Evolutionary conservation across 1,140 invertebrate species (phyloP).

Genomic region (Habropoda laboriosa): DNA sequence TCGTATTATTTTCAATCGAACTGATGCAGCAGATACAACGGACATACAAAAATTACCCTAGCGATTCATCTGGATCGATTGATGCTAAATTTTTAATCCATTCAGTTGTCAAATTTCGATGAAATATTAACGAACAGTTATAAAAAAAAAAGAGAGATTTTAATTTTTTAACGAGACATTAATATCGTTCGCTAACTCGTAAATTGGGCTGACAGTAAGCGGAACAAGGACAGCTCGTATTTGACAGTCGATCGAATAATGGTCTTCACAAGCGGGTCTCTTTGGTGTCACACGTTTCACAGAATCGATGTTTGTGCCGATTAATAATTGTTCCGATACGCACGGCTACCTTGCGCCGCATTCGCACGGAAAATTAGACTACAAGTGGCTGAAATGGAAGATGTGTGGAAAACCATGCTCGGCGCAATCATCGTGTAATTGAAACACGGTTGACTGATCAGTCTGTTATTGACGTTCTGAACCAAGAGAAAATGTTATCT

Average conservation of each 20-base stretch:
- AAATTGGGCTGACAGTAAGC: too few relatives aligned
- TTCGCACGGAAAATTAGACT: conserved; percentile 22
- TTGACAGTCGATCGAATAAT: too few relatives aligned
- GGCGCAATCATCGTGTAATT: conserved; percentile 14
- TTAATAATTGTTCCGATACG: conserved; percentile 14
- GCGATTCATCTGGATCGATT: too few relatives aligned
- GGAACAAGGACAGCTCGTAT: background rate
- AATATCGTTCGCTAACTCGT: too few relatives aligned
- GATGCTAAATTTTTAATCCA: too few relatives aligned
- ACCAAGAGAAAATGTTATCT: conserved; percentile 1
- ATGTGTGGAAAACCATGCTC: conserved; percentile 6
- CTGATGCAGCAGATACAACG: too few relatives aligned
- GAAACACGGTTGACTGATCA: conserved; percentile 22
- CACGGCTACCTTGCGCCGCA: background rate
- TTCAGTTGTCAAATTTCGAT: too few relatives aligned
- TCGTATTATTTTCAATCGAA: too few relatives aligned
- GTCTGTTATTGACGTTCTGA: conserved; percentile 1
- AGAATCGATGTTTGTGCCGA: conserved; percentile 1
- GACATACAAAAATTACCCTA: too few relatives aligned
- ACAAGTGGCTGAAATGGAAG: conserved; percentile 20
- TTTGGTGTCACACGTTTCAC: background rate
- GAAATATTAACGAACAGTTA: too few relatives aligned
- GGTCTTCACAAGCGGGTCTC: background rate
- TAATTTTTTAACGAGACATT: too few relatives aligned
- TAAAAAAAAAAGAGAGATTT: too few relatives aligned